Evolutionary conservation across 2,888 invertebrate genomes (phyloP).

Genomic region (Myopa tessellatipennis): DNA sequence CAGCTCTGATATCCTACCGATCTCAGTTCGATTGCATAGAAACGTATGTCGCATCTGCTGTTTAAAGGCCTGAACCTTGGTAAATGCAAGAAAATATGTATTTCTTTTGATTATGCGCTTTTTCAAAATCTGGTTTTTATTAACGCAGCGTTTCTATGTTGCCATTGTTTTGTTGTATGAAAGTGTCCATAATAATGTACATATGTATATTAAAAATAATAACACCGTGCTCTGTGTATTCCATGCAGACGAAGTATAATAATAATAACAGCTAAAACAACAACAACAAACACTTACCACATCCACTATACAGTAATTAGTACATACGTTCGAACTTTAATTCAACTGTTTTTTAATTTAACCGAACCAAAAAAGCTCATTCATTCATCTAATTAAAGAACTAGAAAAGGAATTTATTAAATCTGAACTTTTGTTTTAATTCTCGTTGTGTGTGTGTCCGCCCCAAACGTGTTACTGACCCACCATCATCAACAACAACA

Average conservation of each 20-base stretch:
- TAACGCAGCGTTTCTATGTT: background rate
- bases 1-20: background rate
- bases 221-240: no score
- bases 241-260: background rate
- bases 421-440: no score
- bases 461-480: background rate
- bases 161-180: background rate
- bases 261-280: background rate
- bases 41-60: background rate
- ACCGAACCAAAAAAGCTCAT: no score
- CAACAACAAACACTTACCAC: background rate
- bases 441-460: background rate
- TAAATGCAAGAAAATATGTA: background rate
- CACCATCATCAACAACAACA: slow-evolving; percentile 21
- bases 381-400: no score
- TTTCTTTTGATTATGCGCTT: no score
- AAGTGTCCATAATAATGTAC: background rate
- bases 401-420: no score
- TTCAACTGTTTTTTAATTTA: no score
- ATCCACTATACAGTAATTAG: background rate
- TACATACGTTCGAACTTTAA: no score
- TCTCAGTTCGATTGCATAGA: background rate
- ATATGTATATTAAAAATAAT: no score
- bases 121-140: no score
- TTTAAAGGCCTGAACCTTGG: background rate